Conservation (phyloP, 2,113 vertebrate genomes). For the Grammomys surdaster region DNA sequence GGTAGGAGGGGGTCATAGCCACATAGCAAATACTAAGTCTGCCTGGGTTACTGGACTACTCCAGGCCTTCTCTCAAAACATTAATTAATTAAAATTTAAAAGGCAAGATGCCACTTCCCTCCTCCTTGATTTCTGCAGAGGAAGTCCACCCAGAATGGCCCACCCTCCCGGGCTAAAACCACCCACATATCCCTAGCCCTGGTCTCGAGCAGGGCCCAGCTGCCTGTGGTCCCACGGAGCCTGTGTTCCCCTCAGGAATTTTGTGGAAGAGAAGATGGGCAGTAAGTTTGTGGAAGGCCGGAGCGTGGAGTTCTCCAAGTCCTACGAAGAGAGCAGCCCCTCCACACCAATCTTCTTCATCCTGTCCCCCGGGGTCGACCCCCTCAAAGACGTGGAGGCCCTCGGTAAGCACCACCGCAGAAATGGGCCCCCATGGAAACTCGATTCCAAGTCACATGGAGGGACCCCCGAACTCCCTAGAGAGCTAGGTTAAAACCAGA, state of each 20-base stretch:
- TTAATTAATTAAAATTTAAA: background rate
- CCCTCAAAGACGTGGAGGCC: constrained; percentile 87
- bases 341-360: constrained; percentile 88
- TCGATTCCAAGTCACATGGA: fast-evolving
- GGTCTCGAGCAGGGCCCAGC: fast-evolving
- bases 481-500: background rate
- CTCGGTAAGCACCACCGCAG: constrained; percentile 77
- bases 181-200: background rate
- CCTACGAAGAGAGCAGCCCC: constrained; percentile 88
- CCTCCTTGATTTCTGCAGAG: background rate
- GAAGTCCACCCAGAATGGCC: background rate
- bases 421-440: fast-evolving
- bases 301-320: constrained; percentile 85
- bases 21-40: background rate
- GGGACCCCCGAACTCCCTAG: fast-evolving
- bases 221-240: fast-evolving
- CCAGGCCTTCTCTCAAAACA: background rate
- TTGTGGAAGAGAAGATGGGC: constrained; percentile 90
- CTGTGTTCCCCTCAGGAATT: constrained; percentile 79
- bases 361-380: constrained; percentile 87
- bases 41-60: background rate
- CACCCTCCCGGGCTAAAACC: background rate
- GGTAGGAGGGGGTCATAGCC: background rate
- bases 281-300: constrained; percentile 87
- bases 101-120: background rate